Conservation (phyloP, 2,888 invertebrate genomes). For the Chrysolina haemoptera region DNA sequence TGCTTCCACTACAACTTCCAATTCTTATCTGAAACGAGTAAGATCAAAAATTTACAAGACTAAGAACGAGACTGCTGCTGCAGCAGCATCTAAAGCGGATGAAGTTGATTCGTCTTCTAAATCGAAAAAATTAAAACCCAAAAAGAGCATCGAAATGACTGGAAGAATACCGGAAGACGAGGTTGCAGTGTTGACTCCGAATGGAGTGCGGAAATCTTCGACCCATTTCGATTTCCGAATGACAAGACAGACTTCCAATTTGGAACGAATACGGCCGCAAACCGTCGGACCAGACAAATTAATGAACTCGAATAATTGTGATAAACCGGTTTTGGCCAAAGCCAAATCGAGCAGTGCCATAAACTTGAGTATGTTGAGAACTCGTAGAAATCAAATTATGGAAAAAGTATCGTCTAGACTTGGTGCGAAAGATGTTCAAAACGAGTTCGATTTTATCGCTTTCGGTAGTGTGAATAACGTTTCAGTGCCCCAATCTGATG, state of each 20-base stretch:
- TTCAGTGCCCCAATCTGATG: slow-evolving; percentile 32
- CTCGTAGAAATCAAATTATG: slow-evolving; percentile 63
- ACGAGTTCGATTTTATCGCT: slow-evolving; percentile 68
- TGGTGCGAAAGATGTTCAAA: slow-evolving; percentile 60
- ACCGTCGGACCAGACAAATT: slow-evolving; percentile 55
- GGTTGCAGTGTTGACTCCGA: slow-evolving; percentile 52
- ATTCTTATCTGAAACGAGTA: slow-evolving; percentile 67
- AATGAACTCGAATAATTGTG: slow-evolving; percentile 30
- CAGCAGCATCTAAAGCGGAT: slow-evolving; percentile 44
- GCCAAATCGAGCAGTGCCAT: slow-evolving; percentile 70
- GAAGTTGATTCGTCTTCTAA: slow-evolving; percentile 60
- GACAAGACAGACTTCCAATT: slow-evolving; percentile 68
- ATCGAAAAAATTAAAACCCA: slow-evolving; percentile 58
- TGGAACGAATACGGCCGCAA: slow-evolving; percentile 65
- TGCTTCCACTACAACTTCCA: slow-evolving; percentile 42
- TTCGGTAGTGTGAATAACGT: slow-evolving; percentile 60
- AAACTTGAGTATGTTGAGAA: slow-evolving; percentile 66
- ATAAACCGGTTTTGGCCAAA: slow-evolving; percentile 66
- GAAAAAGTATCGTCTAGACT: slow-evolving; percentile 62
- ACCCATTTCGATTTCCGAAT: slow-evolving; percentile 65
- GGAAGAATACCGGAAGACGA: slow-evolving; percentile 57
- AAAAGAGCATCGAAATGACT: slow-evolving; percentile 46
- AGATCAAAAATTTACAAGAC: slow-evolving; percentile 68
- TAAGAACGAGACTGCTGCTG: slow-evolving; percentile 55
- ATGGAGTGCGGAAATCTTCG: slow-evolving; percentile 53